These are phyloP conservation scores for Scalopus aquaticus DNA, from an alignment of 2,113 vertebrate species.

Conservation along the genomic window DNA sequence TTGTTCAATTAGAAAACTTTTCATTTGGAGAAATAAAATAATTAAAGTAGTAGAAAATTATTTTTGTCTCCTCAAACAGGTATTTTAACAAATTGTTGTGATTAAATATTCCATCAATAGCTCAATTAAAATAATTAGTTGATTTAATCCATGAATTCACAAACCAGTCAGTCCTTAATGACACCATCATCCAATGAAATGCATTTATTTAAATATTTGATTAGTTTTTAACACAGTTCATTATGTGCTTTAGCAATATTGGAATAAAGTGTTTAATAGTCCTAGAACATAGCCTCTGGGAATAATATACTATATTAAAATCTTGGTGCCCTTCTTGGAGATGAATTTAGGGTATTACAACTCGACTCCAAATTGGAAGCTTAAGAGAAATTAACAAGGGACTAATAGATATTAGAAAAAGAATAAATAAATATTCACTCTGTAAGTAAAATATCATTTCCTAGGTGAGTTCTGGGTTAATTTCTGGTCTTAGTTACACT, in stretches of 20 bases:
- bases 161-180: slow-evolving; percentile 54
- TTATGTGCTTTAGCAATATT: slow-evolving; percentile 71
- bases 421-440: slow-evolving; percentile 73
- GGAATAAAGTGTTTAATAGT: slow-evolving; percentile 64
- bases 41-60: neutral
- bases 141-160: slow-evolving; percentile 68
- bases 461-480: slow-evolving; percentile 12
- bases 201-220: slow-evolving; percentile 78
- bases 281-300: slow-evolving; percentile 50
- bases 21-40: neutral
- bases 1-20: neutral
- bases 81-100: slow-evolving; percentile 38
- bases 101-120: slow-evolving; percentile 33
- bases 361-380: slow-evolving; percentile 65
- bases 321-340: slow-evolving; percentile 29
- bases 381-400: slow-evolving; percentile 77
- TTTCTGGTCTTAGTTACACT: slow-evolving; percentile 26
- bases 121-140: slow-evolving; percentile 71
- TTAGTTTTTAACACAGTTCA: slow-evolving; percentile 71
- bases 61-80: neutral
- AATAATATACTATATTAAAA: slow-evolving; percentile 58
- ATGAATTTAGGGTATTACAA: slow-evolving; percentile 19
- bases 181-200: slow-evolving; percentile 35
- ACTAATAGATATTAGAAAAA: slow-evolving; percentile 53
- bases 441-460: slow-evolving; percentile 66